Evolutionary conservation across 2,888 invertebrate genomes (phyloP).

Genomic region (Antheraea yamamai): DNA sequence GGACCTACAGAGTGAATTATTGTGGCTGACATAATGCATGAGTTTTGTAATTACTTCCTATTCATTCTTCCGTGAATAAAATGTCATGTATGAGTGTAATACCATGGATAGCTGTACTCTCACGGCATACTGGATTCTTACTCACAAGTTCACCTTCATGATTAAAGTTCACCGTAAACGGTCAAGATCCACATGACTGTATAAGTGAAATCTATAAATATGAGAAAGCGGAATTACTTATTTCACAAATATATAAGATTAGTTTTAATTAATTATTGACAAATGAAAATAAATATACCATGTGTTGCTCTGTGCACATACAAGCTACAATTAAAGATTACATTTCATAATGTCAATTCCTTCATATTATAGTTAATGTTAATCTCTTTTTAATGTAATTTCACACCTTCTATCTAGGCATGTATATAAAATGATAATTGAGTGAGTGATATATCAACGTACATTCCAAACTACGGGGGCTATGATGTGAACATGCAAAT

Average conservation of each 20-base stretch:
- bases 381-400: too few relatives aligned
- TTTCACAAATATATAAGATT: not conserved
- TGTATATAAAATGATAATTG: too few relatives aligned
- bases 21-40: conserved; percentile 21
- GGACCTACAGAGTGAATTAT: conserved; percentile 14
- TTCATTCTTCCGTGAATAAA: conserved; percentile 35
- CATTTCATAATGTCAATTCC: too few relatives aligned
- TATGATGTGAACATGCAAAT: too few relatives aligned
- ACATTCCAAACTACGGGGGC: too few relatives aligned
- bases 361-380: too few relatives aligned
- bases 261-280: too few relatives aligned
- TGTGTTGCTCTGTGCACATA: too few relatives aligned
- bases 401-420: too few relatives aligned
- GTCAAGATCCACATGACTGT: not conserved
- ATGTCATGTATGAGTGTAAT: conserved; percentile 24
- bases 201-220: not conserved
- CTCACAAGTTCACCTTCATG: conserved; percentile 16
- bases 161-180: conserved; percentile 16
- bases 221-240: not conserved
- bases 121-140: conserved; percentile 14
- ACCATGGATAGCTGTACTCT: conserved; percentile 19
- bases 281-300: too few relatives aligned
- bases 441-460: too few relatives aligned
- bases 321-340: too few relatives aligned
- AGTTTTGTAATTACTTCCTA: conserved; percentile 40